Percentiles rank a stretch among this genome's conserved stretches.
Conservation (phyloP, 2,113 vertebrate species). For the Cottus gobio region DNA sequence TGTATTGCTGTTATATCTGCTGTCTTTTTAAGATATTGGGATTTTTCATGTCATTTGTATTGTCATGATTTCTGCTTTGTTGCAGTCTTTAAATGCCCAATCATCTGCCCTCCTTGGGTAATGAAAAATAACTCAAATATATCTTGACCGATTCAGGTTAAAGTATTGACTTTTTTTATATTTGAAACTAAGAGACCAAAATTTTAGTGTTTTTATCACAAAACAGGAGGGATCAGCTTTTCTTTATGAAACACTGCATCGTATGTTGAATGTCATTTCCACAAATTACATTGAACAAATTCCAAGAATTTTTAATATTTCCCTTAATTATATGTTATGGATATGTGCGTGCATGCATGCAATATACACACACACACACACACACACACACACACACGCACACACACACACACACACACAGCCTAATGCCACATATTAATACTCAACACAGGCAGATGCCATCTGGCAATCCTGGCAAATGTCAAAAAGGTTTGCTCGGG, state of each 20-base stretch:
- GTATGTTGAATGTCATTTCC: not conserved
- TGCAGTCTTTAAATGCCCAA: not conserved
- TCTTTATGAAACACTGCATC: not conserved
- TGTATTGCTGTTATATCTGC: too few relatives aligned
- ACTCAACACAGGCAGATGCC: slow-evolving; percentile 35
- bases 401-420: slow-evolving; percentile 2
- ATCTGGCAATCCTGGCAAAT: slow-evolving; percentile 63
- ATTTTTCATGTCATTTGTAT: not conserved
- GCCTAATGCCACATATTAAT: not conserved
- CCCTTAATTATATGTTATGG: slow-evolving; percentile 9
- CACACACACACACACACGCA: slow-evolving; percentile 5
- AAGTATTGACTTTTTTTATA: not conserved
- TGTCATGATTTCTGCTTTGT: not conserved
- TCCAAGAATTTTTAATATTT: not conserved
- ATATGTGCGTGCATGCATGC: not conserved
- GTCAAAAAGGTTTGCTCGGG: slow-evolving; percentile 41
- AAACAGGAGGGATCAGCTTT: not conserved
- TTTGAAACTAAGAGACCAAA: slow-evolving; percentile 4
- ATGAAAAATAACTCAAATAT: not conserved
- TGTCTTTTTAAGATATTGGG: not conserved
- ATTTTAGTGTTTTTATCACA: not conserved
- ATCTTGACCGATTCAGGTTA: not conserved
- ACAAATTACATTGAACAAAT: slow-evolving; percentile 19
- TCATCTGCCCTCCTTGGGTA: not conserved
- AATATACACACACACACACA: slow-evolving; percentile 1